A percentile compares a stretch with the other conserved stretches of the same genome.
These are phyloP conservation scores for Andrena praecox DNA, from an alignment of 2,888 invertebrate species.

Conservation along the genomic window DNA sequence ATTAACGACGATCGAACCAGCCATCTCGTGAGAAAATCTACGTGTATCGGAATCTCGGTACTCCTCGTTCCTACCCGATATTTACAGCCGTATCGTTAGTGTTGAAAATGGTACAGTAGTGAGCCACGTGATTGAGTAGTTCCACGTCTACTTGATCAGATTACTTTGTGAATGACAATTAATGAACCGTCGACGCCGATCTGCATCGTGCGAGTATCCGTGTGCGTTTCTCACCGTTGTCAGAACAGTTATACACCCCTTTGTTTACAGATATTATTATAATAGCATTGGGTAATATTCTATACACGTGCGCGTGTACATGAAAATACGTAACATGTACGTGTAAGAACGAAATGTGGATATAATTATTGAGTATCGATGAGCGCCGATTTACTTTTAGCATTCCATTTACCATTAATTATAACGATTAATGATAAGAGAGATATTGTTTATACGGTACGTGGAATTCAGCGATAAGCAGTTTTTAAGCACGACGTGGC, in stretches of 20 bases:
- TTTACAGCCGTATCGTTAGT: not conserved
- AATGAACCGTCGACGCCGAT: conserved; percentile 14
- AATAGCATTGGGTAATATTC: conserved; percentile 5
- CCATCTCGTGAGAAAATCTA: too few species aligned
- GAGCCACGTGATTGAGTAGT: too few species aligned
- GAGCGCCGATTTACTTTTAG: conserved; percentile 20
- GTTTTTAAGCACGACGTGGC: not conserved
- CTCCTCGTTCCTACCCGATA: not conserved
- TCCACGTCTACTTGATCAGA: conserved; percentile 10
- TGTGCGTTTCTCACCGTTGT: not conserved
- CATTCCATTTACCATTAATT: conserved; percentile 18
- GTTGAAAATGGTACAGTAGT: not conserved
- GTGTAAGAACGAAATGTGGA: conserved; percentile 13
- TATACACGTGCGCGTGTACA: conserved; percentile 10
- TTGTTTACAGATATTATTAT: not conserved
- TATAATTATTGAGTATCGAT: conserved; percentile 10
- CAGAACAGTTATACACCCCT: not conserved
- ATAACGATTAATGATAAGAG: conserved; percentile 35
- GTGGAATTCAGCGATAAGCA: conserved; percentile 8
- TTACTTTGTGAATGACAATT: conserved; percentile 7
- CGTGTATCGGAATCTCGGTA: too few species aligned
- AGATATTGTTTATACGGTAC: conserved; percentile 42
- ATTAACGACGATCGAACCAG: too few species aligned
- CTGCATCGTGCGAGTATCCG: not conserved
- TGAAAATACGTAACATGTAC: conserved; percentile 28